These are phyloP conservation scores for Indri indri DNA, from an alignment of 2,113 vertebrate species.

Conservation along the genomic window DNA sequence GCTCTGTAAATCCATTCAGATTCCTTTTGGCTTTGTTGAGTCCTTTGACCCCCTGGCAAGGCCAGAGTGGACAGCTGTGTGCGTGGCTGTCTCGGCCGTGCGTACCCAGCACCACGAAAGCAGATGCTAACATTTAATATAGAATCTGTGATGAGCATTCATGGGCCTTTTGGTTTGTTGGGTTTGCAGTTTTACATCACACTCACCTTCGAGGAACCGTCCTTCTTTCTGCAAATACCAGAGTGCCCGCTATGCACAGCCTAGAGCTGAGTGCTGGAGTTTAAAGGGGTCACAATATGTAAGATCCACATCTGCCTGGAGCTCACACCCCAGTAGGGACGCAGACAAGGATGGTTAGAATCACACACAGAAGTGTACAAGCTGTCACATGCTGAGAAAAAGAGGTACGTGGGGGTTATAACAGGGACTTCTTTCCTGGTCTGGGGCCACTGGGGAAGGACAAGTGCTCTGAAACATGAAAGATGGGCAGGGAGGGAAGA, in stretches of 20 bases:
- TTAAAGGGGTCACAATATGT: not conserved
- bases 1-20: not conserved
- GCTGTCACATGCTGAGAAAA: fast-evolving
- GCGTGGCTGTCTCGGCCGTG: fast-evolving
- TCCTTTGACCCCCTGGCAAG: not conserved
- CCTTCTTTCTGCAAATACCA: not conserved
- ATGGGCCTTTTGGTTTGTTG: not conserved
- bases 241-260: fast-evolving
- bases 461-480: not conserved
- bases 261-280: not conserved
- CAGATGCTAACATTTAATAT: not conserved
- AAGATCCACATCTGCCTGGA: not conserved
- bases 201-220: not conserved
- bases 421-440: fast-evolving
- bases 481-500: not conserved
- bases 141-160: not conserved
- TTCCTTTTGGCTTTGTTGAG: not conserved
- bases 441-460: not conserved
- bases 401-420: fast-evolving
- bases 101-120: not conserved
- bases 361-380: fast-evolving
- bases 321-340: not conserved
- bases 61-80: not conserved
- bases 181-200: not conserved
- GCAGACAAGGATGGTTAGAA: not conserved